Evolutionary conservation across 2,888 invertebrate genomes (phyloP), one percentile per base, ranked within the genome.

Genomic region (Mongoloraphidia duomilia): DNA sequence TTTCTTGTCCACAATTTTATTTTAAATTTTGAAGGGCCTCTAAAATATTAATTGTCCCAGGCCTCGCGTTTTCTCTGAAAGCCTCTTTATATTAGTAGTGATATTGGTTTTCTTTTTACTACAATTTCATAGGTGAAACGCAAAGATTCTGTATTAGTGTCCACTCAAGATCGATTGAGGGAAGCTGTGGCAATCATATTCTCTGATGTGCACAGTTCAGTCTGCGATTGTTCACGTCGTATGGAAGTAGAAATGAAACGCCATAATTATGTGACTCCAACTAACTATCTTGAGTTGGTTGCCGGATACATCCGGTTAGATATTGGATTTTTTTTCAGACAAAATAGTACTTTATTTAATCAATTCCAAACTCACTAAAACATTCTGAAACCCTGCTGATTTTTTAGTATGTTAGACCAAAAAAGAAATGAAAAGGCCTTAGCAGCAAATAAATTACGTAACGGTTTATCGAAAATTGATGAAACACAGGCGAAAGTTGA

Each of bases 241-340:
- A 91, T 92, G 91, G 73, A 78, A 56, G 60, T 67, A 9, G 87
- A 91, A 70, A 79, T 88, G 73, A 79, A 84, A 50, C 69, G 92
- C 10, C 78, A 82, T 61, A 90, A 86, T 67, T 91, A 92, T 64
- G 90, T 92, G 41, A 92, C 92, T 0, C 89, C 91, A 0, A 85
- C 85, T 33, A 91, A 90, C 67, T 92, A 88, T 59, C 70, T 92
- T 49, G 88, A 91, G 61, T 73, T 92, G 11, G 89, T 92, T 1
- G 71, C 80, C 1, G 87, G 89, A 9, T 92, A 89, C 61, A 87
- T 88, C 64, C 75, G 75, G 86, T 87, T 63, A 70, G 72, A 39
- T 13, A 44, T 44, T 35, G 36, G 12, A 9, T 6, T 38, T 33
- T 14, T 35, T 36, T 6, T 13, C 35, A 36, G 39, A 46, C 13